A percentile compares a stretch with the other conserved stretches of the same genome.
Evolutionary conservation across 2,113 vertebrate species (phyloP).

Genomic region (Corydoras sp.): DNA sequence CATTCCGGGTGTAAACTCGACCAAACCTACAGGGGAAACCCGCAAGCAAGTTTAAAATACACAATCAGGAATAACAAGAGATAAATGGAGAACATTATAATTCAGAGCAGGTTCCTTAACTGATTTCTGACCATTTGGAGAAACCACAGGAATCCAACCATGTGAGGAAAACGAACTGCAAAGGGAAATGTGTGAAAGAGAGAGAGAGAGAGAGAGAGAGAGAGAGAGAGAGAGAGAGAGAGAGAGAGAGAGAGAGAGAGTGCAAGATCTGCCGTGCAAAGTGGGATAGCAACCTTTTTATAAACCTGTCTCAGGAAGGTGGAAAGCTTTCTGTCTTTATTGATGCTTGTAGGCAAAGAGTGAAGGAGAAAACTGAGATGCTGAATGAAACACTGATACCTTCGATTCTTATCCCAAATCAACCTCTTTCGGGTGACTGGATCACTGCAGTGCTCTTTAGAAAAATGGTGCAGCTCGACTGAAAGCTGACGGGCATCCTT

Average conservation of each 20-base stretch:
- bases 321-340: neutral
- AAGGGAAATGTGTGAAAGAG: neutral
- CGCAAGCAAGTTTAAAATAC: slow-evolving; percentile 9
- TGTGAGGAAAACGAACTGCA: slow-evolving; percentile 1
- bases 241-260: neutral
- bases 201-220: neutral
- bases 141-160: neutral
- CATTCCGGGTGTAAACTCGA: slow-evolving; percentile 67
- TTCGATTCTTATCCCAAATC: neutral
- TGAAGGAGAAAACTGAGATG: neutral
- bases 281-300: neutral
- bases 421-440: neutral
- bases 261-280: neutral
- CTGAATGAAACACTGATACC: neutral
- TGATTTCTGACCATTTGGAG: slow-evolving; percentile 1
- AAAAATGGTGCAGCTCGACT: too few species aligned
- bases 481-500: too few species aligned
- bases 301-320: slow-evolving; percentile 6
- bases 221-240: too few species aligned
- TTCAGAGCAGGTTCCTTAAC: neutral
- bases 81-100: neutral
- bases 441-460: neutral
- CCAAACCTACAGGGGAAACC: slow-evolving; percentile 46
- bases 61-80: neutral
- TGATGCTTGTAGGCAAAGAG: neutral